Percentiles rank a stretch among this genome's conserved stretches.
Conservation (phyloP, 2,888 invertebrate species). For the Cosmopolites sordidus region DNA sequence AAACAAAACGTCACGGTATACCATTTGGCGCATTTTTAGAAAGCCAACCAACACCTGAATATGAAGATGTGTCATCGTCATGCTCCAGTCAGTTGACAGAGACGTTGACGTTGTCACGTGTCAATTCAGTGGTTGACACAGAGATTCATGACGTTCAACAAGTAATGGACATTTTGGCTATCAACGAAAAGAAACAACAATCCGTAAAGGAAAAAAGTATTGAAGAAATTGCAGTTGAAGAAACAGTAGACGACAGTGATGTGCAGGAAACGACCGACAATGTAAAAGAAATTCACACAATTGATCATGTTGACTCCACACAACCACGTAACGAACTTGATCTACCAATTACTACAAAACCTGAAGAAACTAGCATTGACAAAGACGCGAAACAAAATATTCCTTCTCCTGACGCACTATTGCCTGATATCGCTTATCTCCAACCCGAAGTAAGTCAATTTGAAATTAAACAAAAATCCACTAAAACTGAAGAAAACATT, state of each 20-base stretch:
- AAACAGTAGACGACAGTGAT: background rate
- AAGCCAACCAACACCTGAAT: constrained; percentile 25
- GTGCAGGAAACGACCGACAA: constrained; percentile 1
- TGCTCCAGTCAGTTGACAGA: constrained; percentile 27
- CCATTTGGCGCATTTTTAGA: constrained; percentile 34
- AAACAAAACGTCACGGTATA: constrained; percentile 36
- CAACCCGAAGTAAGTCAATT: constrained; percentile 20
- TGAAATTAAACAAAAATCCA: constrained; percentile 10
- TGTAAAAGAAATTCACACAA: background rate
- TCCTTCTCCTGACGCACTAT: constrained; percentile 16
- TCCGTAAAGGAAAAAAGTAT: constrained; percentile 10
- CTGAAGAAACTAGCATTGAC: background rate
- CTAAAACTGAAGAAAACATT: constrained; percentile 13
- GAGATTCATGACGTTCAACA: constrained; percentile 45
- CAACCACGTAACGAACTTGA: background rate
- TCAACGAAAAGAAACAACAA: constrained; percentile 17
- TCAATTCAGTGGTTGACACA: constrained; percentile 44
- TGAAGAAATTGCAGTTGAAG: background rate
- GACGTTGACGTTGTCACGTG: constrained; percentile 37
- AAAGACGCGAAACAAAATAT: constrained; percentile 4
- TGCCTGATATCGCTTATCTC: constrained; percentile 26
- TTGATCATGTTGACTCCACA: background rate
- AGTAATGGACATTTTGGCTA: constrained; percentile 42
- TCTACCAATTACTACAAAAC: background rate
- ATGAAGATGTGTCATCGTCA: constrained; percentile 25